Evolutionary conservation across 2,113 vertebrate genomes (phyloP).

Genomic region (Struthio camelus): DNA sequence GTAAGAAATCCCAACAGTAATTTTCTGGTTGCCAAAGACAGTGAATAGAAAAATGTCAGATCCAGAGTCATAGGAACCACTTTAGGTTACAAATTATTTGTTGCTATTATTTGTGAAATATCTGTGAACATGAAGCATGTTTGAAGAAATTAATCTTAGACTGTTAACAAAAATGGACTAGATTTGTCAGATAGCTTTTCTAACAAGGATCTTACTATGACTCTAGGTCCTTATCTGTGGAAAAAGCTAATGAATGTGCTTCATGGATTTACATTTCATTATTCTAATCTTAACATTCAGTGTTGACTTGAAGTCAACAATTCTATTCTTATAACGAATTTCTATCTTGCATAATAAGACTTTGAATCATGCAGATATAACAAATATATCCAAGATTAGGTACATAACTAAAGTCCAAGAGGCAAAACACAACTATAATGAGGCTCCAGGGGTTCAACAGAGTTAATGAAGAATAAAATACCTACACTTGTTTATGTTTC

Average conservation of each 20-base stretch:
- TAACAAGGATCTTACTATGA: background rate
- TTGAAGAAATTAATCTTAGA: background rate
- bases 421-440: background rate
- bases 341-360: background rate
- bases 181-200: background rate
- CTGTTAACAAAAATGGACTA: background rate
- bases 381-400: background rate
- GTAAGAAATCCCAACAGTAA: background rate
- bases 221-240: background rate
- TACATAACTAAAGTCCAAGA: background rate
- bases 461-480: background rate
- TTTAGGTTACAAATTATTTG: background rate
- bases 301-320: background rate
- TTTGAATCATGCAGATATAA: background rate
- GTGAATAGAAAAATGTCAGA: background rate
- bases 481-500: background rate
- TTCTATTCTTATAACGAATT: background rate
- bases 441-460: background rate
- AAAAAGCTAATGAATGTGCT: background rate
- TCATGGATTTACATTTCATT: background rate
- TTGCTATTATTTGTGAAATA: background rate
- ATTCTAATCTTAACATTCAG: background rate
- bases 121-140: background rate
- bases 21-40: background rate
- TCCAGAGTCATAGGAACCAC: background rate